Evolutionary conservation across 2,888 invertebrate species (phyloP).

Genomic region (Agonopterix alstromeriana): DNA sequence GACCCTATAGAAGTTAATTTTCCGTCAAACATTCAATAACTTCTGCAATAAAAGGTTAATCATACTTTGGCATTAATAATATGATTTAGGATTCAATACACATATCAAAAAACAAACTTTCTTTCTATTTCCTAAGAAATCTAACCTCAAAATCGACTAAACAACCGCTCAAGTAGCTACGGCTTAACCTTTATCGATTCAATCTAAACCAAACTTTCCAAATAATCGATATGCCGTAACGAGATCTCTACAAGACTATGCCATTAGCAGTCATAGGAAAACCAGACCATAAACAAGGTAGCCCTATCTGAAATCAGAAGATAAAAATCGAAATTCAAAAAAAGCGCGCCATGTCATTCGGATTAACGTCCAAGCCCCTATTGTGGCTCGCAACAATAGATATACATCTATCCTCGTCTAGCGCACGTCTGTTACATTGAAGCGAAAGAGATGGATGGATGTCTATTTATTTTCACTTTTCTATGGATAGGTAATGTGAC

Average conservation of each 20-base stretch:
- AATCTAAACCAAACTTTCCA: conserved; percentile 40
- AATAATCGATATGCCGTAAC: conserved; percentile 47
- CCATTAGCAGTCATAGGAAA: conserved; percentile 60
- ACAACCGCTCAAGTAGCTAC: neutral
- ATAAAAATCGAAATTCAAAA: conserved; percentile 46
- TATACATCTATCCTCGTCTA: conserved; percentile 55
- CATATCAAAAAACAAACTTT: too few relatives aligned
- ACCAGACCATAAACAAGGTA: conserved; percentile 51
- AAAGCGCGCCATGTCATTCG: conserved; percentile 60
- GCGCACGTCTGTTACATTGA: conserved; percentile 16
- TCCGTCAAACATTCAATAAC: too few relatives aligned
- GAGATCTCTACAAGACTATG: conserved; percentile 59
- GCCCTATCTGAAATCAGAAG: conserved; percentile 62
- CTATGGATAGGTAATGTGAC: conserved; percentile 65
- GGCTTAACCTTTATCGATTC: conserved; percentile 29
- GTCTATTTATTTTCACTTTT: conserved; percentile 64
- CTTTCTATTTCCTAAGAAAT: too few relatives aligned
- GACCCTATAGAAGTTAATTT: too few relatives aligned
- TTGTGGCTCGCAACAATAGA: conserved; percentile 67
- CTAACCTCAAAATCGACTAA: too few relatives aligned
- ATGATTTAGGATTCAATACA: too few relatives aligned
- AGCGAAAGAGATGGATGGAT: conserved; percentile 42
- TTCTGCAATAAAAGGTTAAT: too few relatives aligned
- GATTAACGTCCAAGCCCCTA: conserved; percentile 57
- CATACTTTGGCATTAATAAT: too few relatives aligned